These are phyloP conservation scores for Pelagia noctiluca DNA, from an alignment of 30 jellyfish, hydroid and myxozoan species.

Conservation along the genomic window DNA sequence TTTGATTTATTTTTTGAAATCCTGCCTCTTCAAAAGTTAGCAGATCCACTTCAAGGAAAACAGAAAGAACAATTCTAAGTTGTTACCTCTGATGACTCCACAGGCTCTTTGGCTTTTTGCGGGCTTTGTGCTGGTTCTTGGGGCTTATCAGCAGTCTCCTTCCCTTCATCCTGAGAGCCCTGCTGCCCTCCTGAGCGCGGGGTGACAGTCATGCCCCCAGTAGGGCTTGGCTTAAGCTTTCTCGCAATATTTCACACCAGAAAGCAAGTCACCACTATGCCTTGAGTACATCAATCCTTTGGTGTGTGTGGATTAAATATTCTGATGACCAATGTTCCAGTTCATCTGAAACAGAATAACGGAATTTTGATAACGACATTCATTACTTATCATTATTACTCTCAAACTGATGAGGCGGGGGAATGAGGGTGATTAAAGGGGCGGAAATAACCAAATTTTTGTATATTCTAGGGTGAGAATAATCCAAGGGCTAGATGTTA, in stretches of 20 bases:
- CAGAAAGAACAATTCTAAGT: not conserved
- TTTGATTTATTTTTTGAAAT: not conserved
- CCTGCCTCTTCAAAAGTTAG: not conserved
- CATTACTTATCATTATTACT: no score
- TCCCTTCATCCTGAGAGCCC: conserved; percentile 43
- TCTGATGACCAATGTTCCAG: no score
- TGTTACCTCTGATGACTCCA: conserved; percentile 28
- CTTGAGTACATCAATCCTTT: no score
- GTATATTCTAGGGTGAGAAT: no score
- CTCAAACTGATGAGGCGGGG: no score
- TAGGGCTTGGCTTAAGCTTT: conserved; percentile 92
- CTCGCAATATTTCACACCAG: conserved; percentile 86
- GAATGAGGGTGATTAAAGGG: no score
- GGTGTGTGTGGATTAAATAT: no score
- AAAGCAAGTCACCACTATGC: conserved; percentile 2
- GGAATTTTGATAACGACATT: no score
- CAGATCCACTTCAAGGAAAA: not conserved
- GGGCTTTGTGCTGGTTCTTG: conserved; percentile 11
- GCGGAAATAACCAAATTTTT: no score
- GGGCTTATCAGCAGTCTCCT: conserved; percentile 42
- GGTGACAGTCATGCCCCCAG: conserved; percentile 91
- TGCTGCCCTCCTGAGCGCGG: conserved; percentile 82
- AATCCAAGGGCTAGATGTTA: no score
- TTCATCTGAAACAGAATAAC: no score
- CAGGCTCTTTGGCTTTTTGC: conserved; percentile 26